Evolutionary conservation across 2,113 vertebrate genomes (phyloP).

Genomic region (Elachura formosa): DNA sequence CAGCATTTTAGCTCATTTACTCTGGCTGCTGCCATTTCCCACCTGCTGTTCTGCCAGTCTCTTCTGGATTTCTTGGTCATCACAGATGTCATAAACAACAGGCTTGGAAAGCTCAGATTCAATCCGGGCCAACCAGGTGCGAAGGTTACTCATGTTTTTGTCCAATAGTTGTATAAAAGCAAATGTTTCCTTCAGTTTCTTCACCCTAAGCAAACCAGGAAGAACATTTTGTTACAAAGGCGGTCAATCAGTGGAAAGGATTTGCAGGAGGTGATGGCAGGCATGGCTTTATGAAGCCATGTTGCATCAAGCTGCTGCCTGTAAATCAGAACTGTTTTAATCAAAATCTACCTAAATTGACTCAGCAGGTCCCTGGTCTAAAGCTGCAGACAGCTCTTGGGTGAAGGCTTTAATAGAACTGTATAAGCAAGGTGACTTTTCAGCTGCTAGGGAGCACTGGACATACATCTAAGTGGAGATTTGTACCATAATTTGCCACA

Average conservation of each 20-base stretch:
- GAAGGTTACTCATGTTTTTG: conserved; percentile 93
- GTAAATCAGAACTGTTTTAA: background rate
- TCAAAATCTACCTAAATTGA: background rate
- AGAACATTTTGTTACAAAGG: conserved; percentile 29
- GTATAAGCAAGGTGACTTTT: background rate
- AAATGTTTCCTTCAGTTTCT: conserved; percentile 93
- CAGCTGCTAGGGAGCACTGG: background rate
- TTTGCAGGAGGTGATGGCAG: background rate
- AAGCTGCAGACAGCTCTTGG: background rate
- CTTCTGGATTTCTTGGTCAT: conserved; percentile 91
- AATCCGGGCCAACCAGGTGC: conserved; percentile 88
- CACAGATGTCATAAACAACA: conserved; percentile 84
- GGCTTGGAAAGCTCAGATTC: conserved; percentile 91
- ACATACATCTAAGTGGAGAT: background rate
- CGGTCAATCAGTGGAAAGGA: background rate
- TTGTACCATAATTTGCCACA: background rate
- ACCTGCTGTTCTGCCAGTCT: conserved; percentile 95
- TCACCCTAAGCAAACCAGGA: conserved; percentile 79
- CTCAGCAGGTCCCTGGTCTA: background rate
- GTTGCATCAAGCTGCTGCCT: background rate
- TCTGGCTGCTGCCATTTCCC: background rate
- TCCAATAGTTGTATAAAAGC: conserved; percentile 89
- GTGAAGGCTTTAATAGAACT: background rate
- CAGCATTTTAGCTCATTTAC: background rate
- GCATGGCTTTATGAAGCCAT: background rate